Conservation (phyloP, 2,888 invertebrate genomes). For the Encarsia formosa region DNA sequence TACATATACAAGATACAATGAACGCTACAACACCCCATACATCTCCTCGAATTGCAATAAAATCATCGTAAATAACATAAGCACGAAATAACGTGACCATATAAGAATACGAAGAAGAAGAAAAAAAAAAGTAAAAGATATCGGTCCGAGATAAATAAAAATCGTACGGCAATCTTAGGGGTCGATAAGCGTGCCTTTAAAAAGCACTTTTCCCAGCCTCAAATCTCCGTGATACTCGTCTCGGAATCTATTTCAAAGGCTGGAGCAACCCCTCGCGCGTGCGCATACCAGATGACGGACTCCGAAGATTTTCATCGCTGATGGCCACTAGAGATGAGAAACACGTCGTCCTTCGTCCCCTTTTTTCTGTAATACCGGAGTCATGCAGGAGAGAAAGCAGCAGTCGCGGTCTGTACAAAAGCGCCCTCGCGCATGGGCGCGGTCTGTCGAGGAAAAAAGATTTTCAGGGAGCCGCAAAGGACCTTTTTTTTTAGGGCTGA, state of each 20-base stretch:
- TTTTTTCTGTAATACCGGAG: constrained; percentile 4
- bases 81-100: too few relatives aligned
- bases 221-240: too few relatives aligned
- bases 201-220: constrained; percentile 11
- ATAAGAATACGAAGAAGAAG: too few relatives aligned
- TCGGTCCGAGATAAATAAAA: not conserved
- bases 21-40: too few relatives aligned
- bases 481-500: constrained; percentile 6
- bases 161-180: not conserved
- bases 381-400: constrained; percentile 2
- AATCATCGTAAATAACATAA: too few relatives aligned
- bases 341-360: constrained; percentile 3
- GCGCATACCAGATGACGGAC: constrained; percentile 21
- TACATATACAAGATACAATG: too few relatives aligned
- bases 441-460: constrained; percentile 13
- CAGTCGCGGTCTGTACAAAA: constrained; percentile 13
- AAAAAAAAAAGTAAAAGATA: too few relatives aligned
- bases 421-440: constrained; percentile 16
- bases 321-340: constrained; percentile 16
- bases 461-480: constrained; percentile 17
- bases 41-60: too few relatives aligned
- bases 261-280: not conserved
- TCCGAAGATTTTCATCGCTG: constrained; percentile 18
- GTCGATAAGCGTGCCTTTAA: constrained; percentile 7
- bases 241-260: too few relatives aligned